phyloP scores from a whole-genome alignment of 1,140 invertebrate species.

The Drosophila tristis region DNA sequence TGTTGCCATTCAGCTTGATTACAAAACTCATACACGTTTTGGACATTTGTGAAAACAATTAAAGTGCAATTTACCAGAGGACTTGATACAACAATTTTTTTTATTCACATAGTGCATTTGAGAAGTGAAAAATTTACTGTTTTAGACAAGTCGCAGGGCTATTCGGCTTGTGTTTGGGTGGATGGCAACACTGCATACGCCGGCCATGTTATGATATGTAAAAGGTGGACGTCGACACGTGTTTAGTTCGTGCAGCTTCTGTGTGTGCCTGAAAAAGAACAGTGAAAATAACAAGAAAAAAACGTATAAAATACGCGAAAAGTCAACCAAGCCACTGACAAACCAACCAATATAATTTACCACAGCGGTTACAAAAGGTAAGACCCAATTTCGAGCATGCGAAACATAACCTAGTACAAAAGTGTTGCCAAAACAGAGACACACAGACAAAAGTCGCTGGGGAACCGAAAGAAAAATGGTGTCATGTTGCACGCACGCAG shows the following conservation, averaged over 20 bases:
- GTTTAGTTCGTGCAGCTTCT: conserved; percentile 72
- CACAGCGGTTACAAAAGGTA: conserved; percentile 66
- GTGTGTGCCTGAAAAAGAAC: conserved; percentile 37
- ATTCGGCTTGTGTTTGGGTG: conserved; percentile 24
- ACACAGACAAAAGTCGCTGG: conserved; percentile 13
- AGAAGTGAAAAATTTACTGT: not conserved
- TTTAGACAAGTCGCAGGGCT: conserved; percentile 12
- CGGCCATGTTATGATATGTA: conserved; percentile 84
- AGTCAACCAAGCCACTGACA: conserved; percentile 15
- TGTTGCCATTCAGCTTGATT: conserved; percentile 50
- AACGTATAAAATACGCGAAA: conserved; percentile 19
- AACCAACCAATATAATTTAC: conserved; percentile 43
- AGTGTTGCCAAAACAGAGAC: conserved; percentile 55
- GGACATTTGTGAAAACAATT: conserved; percentile 54
- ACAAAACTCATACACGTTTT: conserved; percentile 53
- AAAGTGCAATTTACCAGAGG: conserved; percentile 5
- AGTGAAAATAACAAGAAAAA: conserved; percentile 51
- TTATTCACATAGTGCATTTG: conserved; percentile 2
- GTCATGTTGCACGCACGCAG: conserved; percentile 47
- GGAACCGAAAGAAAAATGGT: conserved; percentile 59
- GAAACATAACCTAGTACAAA: conserved; percentile 82
- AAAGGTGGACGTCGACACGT: conserved; percentile 83
- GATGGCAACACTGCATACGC: conserved; percentile 75
- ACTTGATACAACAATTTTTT: not conserved
- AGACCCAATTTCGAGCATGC: conserved; percentile 56